These are phyloP conservation scores for Semaprochilodus insignis DNA, from an alignment of 2,797 vertebrate genomes.

Conservation along the genomic window DNA sequence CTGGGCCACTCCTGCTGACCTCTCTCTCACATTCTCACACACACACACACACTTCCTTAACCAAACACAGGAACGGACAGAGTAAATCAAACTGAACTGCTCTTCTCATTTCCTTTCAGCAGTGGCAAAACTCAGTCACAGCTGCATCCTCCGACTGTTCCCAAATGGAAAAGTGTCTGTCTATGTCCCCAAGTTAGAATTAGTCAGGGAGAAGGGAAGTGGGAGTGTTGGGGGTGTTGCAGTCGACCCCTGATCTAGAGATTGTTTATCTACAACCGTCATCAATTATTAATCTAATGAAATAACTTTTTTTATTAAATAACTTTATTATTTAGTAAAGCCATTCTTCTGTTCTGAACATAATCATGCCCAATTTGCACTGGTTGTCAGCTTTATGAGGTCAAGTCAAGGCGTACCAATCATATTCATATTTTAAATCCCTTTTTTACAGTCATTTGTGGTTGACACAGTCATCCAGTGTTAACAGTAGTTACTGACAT, in stretches of 20 bases:
- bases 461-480: too few relatives aligned
- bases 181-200: neutral
- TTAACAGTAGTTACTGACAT: too few relatives aligned
- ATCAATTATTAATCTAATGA: neutral
- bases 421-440: too few relatives aligned
- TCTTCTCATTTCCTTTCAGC: conserved; percentile 30
- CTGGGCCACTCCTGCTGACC: conserved; percentile 18
- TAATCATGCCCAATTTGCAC: too few relatives aligned
- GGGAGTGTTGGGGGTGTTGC: neutral
- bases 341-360: too few relatives aligned
- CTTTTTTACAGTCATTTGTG: too few relatives aligned
- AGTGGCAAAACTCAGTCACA: conserved; percentile 25
- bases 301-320: too few relatives aligned
- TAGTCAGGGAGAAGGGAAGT: neutral
- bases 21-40: conserved; percentile 3
- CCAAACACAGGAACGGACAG: conserved; percentile 25
- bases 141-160: conserved; percentile 38
- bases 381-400: too few relatives aligned
- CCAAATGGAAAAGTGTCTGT: conserved; percentile 16
- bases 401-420: too few relatives aligned
- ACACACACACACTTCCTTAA: conserved; percentile 32
- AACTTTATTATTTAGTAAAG: too few relatives aligned
- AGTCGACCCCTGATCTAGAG: neutral
- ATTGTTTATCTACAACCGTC: neutral
- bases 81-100: conserved; percentile 29